Conservation (phyloP, 2,888 invertebrate species). For the Sphecodes monilicornis region DNA sequence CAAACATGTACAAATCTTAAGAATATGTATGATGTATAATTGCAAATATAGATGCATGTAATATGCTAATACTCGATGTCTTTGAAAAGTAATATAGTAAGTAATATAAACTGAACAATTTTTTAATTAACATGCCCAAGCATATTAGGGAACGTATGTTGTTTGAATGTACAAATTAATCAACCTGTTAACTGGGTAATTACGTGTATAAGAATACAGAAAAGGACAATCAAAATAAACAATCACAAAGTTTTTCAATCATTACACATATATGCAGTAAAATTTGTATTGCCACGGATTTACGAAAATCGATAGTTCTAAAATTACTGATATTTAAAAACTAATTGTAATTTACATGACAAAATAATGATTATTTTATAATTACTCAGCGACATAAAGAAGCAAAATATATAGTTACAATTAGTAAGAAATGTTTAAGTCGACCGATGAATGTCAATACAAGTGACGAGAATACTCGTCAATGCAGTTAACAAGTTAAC, state of each 20-base stretch:
- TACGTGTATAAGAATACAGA: neutral
- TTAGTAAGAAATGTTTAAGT: neutral
- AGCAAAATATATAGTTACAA: neutral
- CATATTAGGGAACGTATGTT: neutral
- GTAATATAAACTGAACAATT: neutral
- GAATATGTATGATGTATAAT: conserved; percentile 1
- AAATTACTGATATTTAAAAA: neutral
- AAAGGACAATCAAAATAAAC: neutral
- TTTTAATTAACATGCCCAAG: neutral
- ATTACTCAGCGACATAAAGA: neutral
- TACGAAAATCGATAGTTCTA: neutral
- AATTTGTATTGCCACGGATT: neutral
- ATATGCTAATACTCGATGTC: conserved; percentile 39
- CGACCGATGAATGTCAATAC: neutral
- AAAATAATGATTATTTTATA: neutral
- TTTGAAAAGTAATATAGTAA: conserved; percentile 26
- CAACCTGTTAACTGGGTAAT: neutral
- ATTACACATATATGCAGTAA: neutral
- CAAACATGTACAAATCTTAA: conserved; percentile 14
- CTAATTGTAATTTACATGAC: neutral
- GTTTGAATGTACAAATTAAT: neutral
- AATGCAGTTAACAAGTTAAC: conserved; percentile 1
- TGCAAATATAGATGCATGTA: conserved; percentile 8
- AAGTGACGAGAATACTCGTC: neutral
- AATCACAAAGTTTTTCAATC: neutral